These are phyloP conservation scores for Polydrusus tereticollis DNA, from an alignment of 2,888 invertebrate genomes.

Conservation along the genomic window DNA sequence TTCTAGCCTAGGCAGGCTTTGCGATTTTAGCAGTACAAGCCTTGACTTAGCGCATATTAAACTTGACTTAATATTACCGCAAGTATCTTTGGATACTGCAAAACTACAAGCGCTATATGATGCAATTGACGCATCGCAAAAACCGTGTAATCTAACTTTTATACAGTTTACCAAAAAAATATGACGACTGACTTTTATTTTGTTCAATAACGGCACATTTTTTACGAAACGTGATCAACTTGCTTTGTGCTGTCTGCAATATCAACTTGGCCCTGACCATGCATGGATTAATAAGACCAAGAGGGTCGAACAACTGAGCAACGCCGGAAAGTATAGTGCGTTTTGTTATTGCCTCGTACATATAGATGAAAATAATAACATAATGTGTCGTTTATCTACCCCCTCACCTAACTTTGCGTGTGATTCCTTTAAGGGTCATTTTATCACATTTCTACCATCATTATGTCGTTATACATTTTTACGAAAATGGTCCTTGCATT, in stretches of 20 bases:
- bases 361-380: no score
- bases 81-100: background rate
- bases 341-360: no score
- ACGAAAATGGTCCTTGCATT: slow-evolving; percentile 22
- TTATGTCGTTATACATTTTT: background rate
- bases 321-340: slow-evolving; percentile 18
- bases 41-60: no score
- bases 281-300: slow-evolving; percentile 32
- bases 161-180: background rate
- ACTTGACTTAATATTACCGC: background rate
- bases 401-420: slow-evolving; percentile 11
- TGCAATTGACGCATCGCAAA: slow-evolving; percentile 40
- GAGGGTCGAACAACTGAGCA: slow-evolving; percentile 32
- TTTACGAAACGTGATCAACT: slow-evolving; percentile 5
- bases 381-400: no score
- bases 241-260: slow-evolving; percentile 5
- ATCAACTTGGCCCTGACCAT: slow-evolving; percentile 34
- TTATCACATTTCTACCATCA: slow-evolving; percentile 16
- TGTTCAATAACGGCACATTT: slow-evolving; percentile 14
- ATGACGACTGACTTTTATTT: slow-evolving; percentile 31
- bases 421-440: slow-evolving; percentile 19
- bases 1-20: slow-evolving; percentile 45
- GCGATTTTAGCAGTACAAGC: slow-evolving; percentile 40
- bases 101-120: slow-evolving; percentile 47
- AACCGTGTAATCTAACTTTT: slow-evolving; percentile 27